These are phyloP conservation scores for Leptopilina myrica DNA, from an alignment of 2,888 invertebrate species.

Conservation along the genomic window DNA sequence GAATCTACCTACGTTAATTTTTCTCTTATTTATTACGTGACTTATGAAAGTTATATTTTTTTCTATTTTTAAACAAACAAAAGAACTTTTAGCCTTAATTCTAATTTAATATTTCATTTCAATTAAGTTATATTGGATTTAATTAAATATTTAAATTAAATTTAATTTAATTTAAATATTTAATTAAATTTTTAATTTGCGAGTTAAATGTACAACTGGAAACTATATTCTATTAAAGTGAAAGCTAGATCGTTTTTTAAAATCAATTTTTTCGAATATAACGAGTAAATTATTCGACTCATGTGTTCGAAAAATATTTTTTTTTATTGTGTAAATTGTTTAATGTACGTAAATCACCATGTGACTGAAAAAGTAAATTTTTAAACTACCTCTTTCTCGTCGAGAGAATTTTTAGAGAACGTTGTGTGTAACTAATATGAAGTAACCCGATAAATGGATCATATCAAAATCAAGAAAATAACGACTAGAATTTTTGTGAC, in stretches of 20 bases:
- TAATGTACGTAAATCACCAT: not conserved
- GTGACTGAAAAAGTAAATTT: slow-evolving; percentile 7
- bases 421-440: not conserved
- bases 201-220: not conserved
- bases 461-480: slow-evolving; percentile 23
- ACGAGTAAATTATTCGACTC: slow-evolving; percentile 17
- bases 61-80: not conserved
- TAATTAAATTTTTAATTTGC: too few species aligned
- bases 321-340: not conserved
- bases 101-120: too few species aligned
- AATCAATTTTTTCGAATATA: slow-evolving; percentile 11
- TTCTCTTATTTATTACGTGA: not conserved
- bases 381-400: slow-evolving; percentile 30
- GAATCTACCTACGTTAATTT: slow-evolving; percentile 22
- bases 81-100: not conserved
- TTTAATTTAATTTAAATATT: too few species aligned
- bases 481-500: not conserved
- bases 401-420: slow-evolving; percentile 13
- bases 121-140: too few species aligned
- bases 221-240: not conserved
- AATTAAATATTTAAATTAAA: too few species aligned
- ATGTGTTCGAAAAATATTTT: not conserved
- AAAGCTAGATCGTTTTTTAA: not conserved
- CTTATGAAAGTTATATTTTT: slow-evolving; percentile 16
- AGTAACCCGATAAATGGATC: not conserved